Evolutionary conservation across 2,888 invertebrate genomes (phyloP), one percentile per base, ranked within the genome.

Genomic region (Microctonus brassicae): DNA sequence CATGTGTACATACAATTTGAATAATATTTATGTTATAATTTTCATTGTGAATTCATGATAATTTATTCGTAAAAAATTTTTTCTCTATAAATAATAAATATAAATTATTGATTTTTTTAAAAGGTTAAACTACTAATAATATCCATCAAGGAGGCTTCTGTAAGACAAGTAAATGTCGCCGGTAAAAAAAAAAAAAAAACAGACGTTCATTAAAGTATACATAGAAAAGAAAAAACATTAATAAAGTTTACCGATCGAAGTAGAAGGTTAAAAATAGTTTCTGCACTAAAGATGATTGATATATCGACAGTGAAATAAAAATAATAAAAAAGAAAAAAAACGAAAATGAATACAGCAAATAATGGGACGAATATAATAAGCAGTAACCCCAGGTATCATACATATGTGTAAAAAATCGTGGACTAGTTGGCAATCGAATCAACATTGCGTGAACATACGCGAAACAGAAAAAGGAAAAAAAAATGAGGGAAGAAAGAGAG

Each of bases 361-460:
- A 36, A 33, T 7, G 7, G 7, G 7, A 5, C 3, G n/a, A 39
- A 39, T 4, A 39, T 39, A 39, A 39, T n/a, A 0, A 39, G 13
- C 11, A 5, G n/a, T n/a, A n/a, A n/a, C 7, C 7, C 1, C 7
- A 47, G 17, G 47, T 47, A 47, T 47, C n/a, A n/a, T n/a, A 47
- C n/a, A n/a, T n/a, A 47, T 17, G 47, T 47, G 17, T 47, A 17
- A 47, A 17, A 47, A 7, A 47, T 47, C 47, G 17, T 17, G 47
- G 47, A 55, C 55, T 55, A 11, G 24, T 55, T 58, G 58, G 63
- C 42, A 64, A 64, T 64, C 52, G 52, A 33, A 33, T 36, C 24
- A 22, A n/a, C 26, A 42, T 24, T 62, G 20, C 13, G 17, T 47
- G 22, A 60, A 60, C 11, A 34, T 60, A 60, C 33, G 36, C 20